Conservation (phyloP, 1,140 invertebrate species). For the Aphelenchoides avenae region DNA sequence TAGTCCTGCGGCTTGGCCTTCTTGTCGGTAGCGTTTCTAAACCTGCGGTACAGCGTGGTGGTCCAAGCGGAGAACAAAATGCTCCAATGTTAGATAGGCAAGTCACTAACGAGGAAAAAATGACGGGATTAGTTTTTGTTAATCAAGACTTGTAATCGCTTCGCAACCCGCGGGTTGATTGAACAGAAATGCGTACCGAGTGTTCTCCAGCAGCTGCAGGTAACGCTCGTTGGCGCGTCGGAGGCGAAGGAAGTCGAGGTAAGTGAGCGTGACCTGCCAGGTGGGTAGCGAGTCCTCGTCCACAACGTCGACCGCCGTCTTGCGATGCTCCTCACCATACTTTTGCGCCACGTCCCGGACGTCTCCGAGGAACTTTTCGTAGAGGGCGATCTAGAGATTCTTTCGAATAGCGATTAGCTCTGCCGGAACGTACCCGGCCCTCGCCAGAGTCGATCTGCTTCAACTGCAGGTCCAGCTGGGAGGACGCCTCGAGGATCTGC, state of each 20-base stretch:
- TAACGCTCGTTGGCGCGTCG: no score
- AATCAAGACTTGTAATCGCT: no score
- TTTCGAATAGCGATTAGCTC: not conserved
- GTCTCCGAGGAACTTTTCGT: not conserved
- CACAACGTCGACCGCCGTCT: slow-evolving; percentile 10
- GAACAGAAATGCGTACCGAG: no score
- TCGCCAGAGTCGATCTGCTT: not conserved
- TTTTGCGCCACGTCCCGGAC: slow-evolving; percentile 9
- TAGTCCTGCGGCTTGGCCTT: no score
- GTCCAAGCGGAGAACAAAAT: no score
- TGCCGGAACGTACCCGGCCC: not conserved
- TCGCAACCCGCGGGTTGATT: no score
- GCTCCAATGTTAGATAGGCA: no score
- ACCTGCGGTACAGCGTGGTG: no score
- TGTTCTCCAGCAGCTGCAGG: no score
- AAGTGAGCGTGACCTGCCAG: slow-evolving; percentile 2
- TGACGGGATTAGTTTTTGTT: no score
- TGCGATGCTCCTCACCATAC: slow-evolving; percentile 10
- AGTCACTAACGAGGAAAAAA: no score
- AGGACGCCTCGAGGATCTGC: slow-evolving; percentile 3
- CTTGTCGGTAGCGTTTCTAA: no score
- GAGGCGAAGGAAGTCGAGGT: slow-evolving; percentile 4
- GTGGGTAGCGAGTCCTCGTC: slow-evolving; percentile 3
- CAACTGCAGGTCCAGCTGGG: not conserved
- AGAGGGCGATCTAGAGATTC: not conserved